A percentile compares a stretch with the other conserved stretches of the same genome.
phyloP scores from a whole-genome alignment of 2,113 vertebrate genomes.

The Anser cygnoides region DNA sequence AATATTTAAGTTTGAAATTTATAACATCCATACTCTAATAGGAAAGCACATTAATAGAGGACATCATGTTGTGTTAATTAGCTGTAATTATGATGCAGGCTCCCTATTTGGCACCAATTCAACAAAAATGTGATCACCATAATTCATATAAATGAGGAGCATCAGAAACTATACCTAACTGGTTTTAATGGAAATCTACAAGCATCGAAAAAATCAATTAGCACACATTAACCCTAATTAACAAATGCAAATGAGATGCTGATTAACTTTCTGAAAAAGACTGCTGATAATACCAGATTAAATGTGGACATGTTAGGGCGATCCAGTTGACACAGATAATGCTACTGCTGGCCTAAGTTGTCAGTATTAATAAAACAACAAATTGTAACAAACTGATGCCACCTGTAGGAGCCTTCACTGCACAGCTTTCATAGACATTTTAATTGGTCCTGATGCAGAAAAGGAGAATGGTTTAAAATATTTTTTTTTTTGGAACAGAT shows the following conservation, averaged over 20 bases:
- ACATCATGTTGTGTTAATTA: constrained; percentile 84
- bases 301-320: constrained; percentile 81
- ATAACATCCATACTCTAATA: constrained; percentile 63
- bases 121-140: constrained; percentile 81
- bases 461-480: not conserved
- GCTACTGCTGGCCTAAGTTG: constrained; percentile 74
- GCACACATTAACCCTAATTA: constrained; percentile 87
- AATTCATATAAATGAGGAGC: constrained; percentile 79
- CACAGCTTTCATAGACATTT: not conserved
- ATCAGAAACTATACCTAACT: constrained; percentile 80
- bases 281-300: constrained; percentile 73
- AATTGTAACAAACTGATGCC: constrained; percentile 67
- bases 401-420: constrained; percentile 62
- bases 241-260: constrained; percentile 86
- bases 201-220: constrained; percentile 90
- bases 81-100: constrained; percentile 83
- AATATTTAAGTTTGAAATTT: constrained; percentile 71
- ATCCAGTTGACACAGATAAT: constrained; percentile 80
- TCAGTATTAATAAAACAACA: constrained; percentile 77
- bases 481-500: not conserved
- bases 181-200: constrained; percentile 83
- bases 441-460: not conserved
- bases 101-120: constrained; percentile 80
- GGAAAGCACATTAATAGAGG: constrained; percentile 69
- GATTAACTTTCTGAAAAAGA: constrained; percentile 86